Percentiles rank a stretch among this genome's conserved stretches.
Conservation (phyloP, 2,113 vertebrate genomes). For the Takifugu flavidus region DNA sequence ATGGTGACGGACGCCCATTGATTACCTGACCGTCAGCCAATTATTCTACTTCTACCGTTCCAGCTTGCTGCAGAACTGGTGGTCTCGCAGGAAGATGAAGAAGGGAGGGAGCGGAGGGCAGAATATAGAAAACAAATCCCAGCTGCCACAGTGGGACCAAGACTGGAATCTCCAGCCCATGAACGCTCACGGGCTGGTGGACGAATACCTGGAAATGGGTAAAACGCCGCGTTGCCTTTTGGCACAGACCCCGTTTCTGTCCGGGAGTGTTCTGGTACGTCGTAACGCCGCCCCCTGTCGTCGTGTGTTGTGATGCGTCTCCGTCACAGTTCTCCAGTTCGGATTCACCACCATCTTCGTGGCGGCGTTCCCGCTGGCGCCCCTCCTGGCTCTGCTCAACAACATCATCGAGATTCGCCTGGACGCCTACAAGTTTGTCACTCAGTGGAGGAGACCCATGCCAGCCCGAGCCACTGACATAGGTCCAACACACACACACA, state of each 20-base stretch:
- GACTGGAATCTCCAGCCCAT: constrained; percentile 98
- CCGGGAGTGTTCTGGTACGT: not conserved
- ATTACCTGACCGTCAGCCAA: constrained; percentile 23
- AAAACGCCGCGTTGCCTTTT: constrained; percentile 33
- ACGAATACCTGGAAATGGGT: constrained; percentile 99
- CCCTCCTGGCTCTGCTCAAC: constrained; percentile 93
- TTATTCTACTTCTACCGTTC: constrained; percentile 19
- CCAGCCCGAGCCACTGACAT: constrained; percentile 96
- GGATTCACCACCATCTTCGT: constrained; percentile 99
- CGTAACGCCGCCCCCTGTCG: not conserved
- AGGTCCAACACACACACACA: constrained; percentile 66
- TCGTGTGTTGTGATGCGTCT: not conserved
- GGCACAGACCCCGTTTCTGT: too few species aligned
- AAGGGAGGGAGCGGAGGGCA: constrained; percentile 80
- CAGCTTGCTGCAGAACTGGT: constrained; percentile 97
- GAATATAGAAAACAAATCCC: constrained; percentile 79
- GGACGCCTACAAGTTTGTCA: constrained; percentile 98
- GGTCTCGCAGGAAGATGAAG: constrained; percentile 94
- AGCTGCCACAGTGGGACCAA: constrained; percentile 96
- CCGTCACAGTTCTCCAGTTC: constrained; percentile 89
- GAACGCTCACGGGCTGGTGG: constrained; percentile 95
- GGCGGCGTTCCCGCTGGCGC: constrained; percentile 94
- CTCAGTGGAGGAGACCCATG: constrained; percentile 95
- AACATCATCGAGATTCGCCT: constrained; percentile 82
- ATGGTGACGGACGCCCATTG: too few species aligned